phyloP scores from a whole-genome alignment of 1,140 invertebrate species.

The Drosophila elegans region DNA sequence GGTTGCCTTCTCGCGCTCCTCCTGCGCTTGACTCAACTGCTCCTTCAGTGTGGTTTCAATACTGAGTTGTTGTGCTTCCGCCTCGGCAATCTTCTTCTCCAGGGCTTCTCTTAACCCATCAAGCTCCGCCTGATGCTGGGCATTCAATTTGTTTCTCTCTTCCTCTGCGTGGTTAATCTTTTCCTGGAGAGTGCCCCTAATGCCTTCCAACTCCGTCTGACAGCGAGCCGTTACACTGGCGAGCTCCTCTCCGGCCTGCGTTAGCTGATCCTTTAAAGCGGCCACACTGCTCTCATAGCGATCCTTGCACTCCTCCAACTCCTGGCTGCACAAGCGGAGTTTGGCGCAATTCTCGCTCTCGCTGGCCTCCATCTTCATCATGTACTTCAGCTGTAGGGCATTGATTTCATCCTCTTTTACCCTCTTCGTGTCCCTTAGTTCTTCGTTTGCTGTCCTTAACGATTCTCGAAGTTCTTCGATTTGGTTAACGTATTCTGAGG shows the following conservation, averaged over 20 bases:
- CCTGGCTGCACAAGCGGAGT: conserved; percentile 35
- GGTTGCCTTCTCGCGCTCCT: background rate
- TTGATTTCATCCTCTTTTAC: conserved; percentile 20
- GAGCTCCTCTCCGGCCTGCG: conserved; percentile 8
- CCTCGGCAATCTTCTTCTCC: background rate
- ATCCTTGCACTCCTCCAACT: conserved; percentile 45
- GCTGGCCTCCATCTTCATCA: conserved; percentile 48
- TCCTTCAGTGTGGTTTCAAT: background rate
- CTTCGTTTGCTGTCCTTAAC: conserved; percentile 1
- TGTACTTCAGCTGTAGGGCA: conserved; percentile 37
- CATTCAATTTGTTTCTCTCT: background rate
- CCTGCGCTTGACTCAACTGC: background rate
- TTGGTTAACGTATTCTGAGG: background rate
- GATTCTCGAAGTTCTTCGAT: conserved; percentile 1
- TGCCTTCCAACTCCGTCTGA: conserved; percentile 4
- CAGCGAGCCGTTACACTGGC: background rate
- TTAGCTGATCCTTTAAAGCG: conserved; percentile 18
- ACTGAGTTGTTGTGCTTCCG: background rate
- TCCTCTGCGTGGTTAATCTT: background rate
- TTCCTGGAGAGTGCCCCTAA: background rate
- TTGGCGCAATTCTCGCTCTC: conserved; percentile 44
- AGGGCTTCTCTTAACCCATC: background rate
- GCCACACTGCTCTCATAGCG: conserved; percentile 24
- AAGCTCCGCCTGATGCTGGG: conserved; percentile 6
- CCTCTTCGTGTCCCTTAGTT: conserved; percentile 3